phyloP scores from a whole-genome alignment of 2,113 vertebrate genomes.

The Leptosomus discolor region DNA sequence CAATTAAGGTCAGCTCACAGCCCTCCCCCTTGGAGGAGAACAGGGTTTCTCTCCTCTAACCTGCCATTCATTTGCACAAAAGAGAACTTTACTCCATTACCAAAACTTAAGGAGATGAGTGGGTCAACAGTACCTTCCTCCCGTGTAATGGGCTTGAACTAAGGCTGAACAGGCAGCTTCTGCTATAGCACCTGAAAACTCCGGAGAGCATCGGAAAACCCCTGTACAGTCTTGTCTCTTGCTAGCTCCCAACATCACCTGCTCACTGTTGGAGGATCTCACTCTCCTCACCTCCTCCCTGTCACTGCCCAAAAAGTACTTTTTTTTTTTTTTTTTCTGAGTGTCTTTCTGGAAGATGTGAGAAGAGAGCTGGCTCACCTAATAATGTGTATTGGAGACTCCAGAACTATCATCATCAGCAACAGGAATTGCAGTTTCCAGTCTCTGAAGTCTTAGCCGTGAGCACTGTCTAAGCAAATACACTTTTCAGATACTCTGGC shows the following conservation, averaged over 20 bases:
- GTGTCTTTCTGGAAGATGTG: background rate
- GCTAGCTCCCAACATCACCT: background rate
- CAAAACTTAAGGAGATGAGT: background rate
- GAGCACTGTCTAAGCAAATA: background rate
- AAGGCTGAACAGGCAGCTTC: background rate
- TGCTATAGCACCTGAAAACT: background rate
- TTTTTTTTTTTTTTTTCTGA: background rate
- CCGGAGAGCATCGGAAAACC: accelerated
- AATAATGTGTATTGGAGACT: background rate
- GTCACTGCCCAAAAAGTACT: background rate
- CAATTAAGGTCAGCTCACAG: background rate
- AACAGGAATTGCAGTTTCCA: background rate
- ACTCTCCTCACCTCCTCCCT: background rate
- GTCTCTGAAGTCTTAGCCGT: background rate
- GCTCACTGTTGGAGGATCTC: accelerated
- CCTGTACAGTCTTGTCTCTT: background rate
- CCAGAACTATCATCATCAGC: background rate
- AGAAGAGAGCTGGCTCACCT: background rate
- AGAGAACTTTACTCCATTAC: background rate
- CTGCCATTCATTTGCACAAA: background rate
- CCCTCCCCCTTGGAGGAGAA: accelerated
- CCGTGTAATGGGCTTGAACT: background rate
- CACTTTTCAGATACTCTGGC: background rate
- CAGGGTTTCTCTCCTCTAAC: background rate
- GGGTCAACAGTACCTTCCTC: background rate